Evolutionary conservation across 2,888 invertebrate genomes (phyloP), one percentile per base, ranked within the genome.

Genomic region (Ommatoiulus sabulosus): DNA sequence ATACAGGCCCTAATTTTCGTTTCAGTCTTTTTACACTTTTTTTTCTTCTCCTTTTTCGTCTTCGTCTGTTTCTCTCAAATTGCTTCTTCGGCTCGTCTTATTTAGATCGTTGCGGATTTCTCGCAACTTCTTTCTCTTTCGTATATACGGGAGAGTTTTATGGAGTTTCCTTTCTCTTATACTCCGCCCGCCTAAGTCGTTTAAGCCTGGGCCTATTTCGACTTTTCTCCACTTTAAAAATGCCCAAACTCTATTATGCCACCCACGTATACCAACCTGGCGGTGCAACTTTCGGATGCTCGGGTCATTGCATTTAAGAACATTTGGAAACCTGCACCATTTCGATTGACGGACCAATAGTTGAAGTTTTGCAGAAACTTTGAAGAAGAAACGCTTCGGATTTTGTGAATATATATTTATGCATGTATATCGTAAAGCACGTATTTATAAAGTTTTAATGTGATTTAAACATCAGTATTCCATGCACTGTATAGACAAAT

Each of bases 51-150:
- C 35, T 20, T 80, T 24, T n/a, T 63, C 63, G 20, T 72, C 12
- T 80, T 80, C 80, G 24, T 72, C 72, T 80, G 80, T 80, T 80
- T 80, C 80, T 80, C 80, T 80, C 72, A 80, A 80, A 80, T 80
- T 80, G 80, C 80, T 80, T 80, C 80, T 80, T 35, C 12, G 24
- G 80, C 35, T 35, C 80, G 80, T 80, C 80, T 80, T 80, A 80
- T 80, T 80, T 80, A 80, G 80, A 80, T 80, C 80, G 80, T 20
- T 80, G 80, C 35, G 80, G 80, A 80, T 80, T 80, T 80, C 80
- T 35, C 35, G 35, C 35, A 52, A 52, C 72, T 24, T 17, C 24
- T 7, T 7, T n/a, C 10, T 20, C 72, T 20, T 5, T 7, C n/a
- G 8, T 72, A 72, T 72, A n/a, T n/a, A n/a, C n/a, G n/a, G n/a